Conservation (phyloP, 2,888 invertebrate species). For the Pegoplata infirma region DNA sequence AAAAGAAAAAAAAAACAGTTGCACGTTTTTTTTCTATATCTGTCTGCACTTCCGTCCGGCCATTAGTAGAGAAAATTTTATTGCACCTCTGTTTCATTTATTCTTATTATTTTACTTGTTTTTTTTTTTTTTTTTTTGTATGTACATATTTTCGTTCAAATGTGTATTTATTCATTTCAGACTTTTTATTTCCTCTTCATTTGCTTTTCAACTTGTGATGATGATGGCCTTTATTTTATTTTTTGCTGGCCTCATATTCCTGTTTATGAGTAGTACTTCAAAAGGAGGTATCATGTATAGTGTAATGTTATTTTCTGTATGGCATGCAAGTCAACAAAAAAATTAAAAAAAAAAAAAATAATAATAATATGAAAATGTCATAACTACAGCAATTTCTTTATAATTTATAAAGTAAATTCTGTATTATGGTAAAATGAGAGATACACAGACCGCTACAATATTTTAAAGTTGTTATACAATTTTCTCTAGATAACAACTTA, state of each 20-base stretch:
- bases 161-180: slow-evolving; percentile 47
- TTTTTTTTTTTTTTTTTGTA: no score
- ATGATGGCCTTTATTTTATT: slow-evolving; percentile 45
- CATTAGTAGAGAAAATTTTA: slow-evolving; percentile 72
- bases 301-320: slow-evolving; percentile 33
- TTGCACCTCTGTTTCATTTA: slow-evolving; percentile 72
- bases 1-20: slow-evolving; percentile 20
- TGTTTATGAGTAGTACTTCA: slow-evolving; percentile 38
- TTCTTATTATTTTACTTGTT: slow-evolving; percentile 44
- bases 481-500: not conserved
- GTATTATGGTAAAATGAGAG: not conserved
- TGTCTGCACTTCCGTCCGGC: slow-evolving; percentile 60
- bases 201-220: slow-evolving; percentile 55
- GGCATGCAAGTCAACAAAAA: slow-evolving; percentile 24
- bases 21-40: slow-evolving; percentile 35
- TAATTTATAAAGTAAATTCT: slow-evolving; percentile 42
- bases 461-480: slow-evolving; percentile 7
- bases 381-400: slow-evolving; percentile 44
- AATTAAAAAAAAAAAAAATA: slow-evolving; percentile 4
- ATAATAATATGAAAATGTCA: slow-evolving; percentile 42
- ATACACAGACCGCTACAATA: slow-evolving; percentile 22
- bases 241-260: slow-evolving; percentile 37
- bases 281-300: slow-evolving; percentile 24
- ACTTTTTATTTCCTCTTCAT: slow-evolving; percentile 56
- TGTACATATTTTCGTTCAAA: slow-evolving; percentile 33